These are phyloP conservation scores for Drosophila neotestacea DNA, from an alignment of 2,888 invertebrate genomes.

Conservation along the genomic window DNA sequence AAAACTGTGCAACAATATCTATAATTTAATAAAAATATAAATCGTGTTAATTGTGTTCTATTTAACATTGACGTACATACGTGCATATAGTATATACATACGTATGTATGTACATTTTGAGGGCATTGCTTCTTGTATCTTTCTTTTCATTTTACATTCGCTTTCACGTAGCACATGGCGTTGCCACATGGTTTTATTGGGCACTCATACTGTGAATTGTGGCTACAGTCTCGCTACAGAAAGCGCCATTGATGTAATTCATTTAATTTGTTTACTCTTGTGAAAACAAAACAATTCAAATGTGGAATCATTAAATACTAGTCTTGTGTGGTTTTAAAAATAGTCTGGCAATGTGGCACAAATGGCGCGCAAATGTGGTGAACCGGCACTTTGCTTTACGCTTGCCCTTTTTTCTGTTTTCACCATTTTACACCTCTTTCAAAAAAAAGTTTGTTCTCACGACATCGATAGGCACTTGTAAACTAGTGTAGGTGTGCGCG, in stretches of 20 bases:
- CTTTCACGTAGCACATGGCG: conserved; percentile 72
- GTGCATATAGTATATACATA: conserved; percentile 2
- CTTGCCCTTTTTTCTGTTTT: conserved; percentile 50
- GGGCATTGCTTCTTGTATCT: conserved; percentile 75
- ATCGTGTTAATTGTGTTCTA: conserved; percentile 30
- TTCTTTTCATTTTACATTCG: conserved; percentile 69
- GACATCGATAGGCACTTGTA: conserved; percentile 54
- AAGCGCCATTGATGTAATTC: conserved; percentile 8
- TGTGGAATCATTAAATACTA: background rate
- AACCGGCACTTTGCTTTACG: conserved; percentile 72
- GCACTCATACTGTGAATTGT: background rate
- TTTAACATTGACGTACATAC: conserved; percentile 25
- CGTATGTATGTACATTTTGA: conserved; percentile 49
- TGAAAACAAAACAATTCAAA: background rate
- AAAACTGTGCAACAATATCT: conserved; percentile 7
- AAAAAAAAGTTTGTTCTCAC: conserved; percentile 74
- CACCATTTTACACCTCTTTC: conserved; percentile 59
- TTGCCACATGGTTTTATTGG: conserved; percentile 68
- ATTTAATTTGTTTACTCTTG: conserved; percentile 9
- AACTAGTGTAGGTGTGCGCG: conserved; percentile 30
- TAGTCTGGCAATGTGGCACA: conserved; percentile 47
- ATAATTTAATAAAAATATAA: conserved; percentile 2
- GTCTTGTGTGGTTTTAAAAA: conserved; percentile 9
- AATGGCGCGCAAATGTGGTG: conserved; percentile 78
- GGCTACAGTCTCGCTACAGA: conserved; percentile 50